Evolutionary conservation across 2,888 invertebrate genomes (phyloP), one percentile per base, ranked within the genome.

Genomic region (Phengaris arion): DNA sequence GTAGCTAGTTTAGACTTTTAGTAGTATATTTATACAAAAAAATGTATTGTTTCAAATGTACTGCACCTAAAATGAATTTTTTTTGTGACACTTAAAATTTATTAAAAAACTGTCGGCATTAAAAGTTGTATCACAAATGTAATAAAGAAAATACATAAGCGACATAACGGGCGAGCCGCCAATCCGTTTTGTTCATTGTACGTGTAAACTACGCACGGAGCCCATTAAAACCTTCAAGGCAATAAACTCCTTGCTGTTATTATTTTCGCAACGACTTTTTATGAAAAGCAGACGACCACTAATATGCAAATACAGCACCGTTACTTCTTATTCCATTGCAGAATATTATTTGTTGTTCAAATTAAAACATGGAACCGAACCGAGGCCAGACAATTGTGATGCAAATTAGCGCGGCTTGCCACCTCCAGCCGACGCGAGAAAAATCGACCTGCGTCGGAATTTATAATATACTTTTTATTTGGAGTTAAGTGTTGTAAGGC

Each of bases 401-500:
- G 92, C 88, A 90, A 92, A 87, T 85, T 79, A 78, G 78, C 75
- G 75, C 79, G 76, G 79, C 80, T 82, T 79, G 81, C 83, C 84
- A 83, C 84, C 83, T 84, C 81, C 79, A 82, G 80, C 80, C 80
- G 82, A 80, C 80, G 79, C 79, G 79, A 77, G 80, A 82, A 81
- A 80, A 83, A 81, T 81, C 80, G 81, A 82, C 83, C 83, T 80
- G 81, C 83, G 82, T 81, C 81, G 83, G 85, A 87, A 88, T 88
- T 90, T 89, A 89, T 89, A 90, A 90, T 88, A 86, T 83, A 88
- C 85, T 90, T 91, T 92, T 91, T 90, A 90, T 90, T 89, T 85
- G 86, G 85, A 85, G 88, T 86, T 89, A 90, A 91, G 90, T 88
- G 89, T 87, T 86, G 87, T 84, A 84, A 79, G 84, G 89, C 88